Evolutionary conservation across 1,140 invertebrate genomes (phyloP).

Genomic region (Chrysoperla carnea): DNA sequence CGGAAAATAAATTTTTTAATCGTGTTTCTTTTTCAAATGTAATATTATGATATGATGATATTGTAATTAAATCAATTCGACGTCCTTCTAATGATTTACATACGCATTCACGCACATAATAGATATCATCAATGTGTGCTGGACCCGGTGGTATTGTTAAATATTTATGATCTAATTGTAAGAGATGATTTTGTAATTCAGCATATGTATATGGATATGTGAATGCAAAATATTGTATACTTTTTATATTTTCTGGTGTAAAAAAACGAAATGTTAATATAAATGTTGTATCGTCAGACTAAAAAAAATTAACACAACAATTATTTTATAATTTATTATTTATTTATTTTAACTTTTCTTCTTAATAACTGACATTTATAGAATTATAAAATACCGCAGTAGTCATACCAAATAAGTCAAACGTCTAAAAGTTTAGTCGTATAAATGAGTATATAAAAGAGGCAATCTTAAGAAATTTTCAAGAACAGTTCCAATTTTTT

Average conservation of each 20-base stretch:
- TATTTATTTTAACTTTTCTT: conserved; percentile 3
- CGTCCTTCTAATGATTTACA: conserved; percentile 68
- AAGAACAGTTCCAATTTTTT: too few species aligned
- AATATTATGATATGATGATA: conserved; percentile 69
- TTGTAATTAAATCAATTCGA: conserved; percentile 71
- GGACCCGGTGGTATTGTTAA: conserved; percentile 14
- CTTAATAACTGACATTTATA: too few species aligned
- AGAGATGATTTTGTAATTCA: conserved; percentile 55
- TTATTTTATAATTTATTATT: neutral
- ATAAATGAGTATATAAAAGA: too few species aligned
- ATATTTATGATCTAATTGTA: conserved; percentile 41
- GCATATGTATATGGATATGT: conserved; percentile 80
- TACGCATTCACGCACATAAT: conserved; percentile 72
- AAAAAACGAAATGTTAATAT: conserved; percentile 62
- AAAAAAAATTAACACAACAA: conserved; percentile 16
- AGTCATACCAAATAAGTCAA: too few species aligned
- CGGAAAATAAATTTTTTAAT: conserved; percentile 63
- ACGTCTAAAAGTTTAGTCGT: too few species aligned
- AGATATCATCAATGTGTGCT: conserved; percentile 44
- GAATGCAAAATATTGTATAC: conserved; percentile 76
- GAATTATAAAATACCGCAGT: too few species aligned
- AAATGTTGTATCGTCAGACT: conserved; percentile 54
- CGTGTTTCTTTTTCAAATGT: conserved; percentile 46
- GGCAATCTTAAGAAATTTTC: too few species aligned
- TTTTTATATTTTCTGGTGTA: conserved; percentile 50